Evolutionary conservation across 2,113 vertebrate species (phyloP).

Genomic region (Coptodon bakossiorum): DNA sequence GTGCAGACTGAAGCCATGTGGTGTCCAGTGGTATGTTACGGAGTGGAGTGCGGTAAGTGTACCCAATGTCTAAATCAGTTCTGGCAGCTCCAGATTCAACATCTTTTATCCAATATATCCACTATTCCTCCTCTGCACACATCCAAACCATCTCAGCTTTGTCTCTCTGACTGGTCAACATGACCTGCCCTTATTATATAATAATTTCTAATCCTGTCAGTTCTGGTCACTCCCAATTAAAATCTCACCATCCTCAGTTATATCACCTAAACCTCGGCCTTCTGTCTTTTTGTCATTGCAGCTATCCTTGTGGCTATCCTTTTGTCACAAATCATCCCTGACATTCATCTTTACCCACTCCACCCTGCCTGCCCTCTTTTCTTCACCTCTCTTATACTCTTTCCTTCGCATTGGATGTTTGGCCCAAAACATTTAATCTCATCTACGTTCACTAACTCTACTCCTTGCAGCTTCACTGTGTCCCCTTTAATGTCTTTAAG

Average conservation of each 20-base stretch:
- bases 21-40: slow-evolving; percentile 74
- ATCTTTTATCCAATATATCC: not conserved
- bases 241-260: not conserved
- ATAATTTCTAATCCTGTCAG: not conserved
- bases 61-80: not conserved
- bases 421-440: not conserved
- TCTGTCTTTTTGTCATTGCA: not conserved
- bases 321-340: not conserved
- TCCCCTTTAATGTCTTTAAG: not conserved
- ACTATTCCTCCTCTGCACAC: not conserved
- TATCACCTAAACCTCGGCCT: not conserved
- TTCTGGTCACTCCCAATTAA: not conserved
- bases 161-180: not conserved
- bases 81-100: not conserved
- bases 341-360: not conserved
- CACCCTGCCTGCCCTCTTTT: not conserved
- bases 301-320: not conserved
- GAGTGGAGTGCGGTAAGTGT: slow-evolving; percentile 76
- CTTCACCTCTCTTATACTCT: not conserved
- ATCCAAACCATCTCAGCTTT: not conserved
- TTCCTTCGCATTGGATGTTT: not conserved
- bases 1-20: slow-evolving; percentile 71
- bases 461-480: not conserved
- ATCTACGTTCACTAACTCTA: not conserved
- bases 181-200: not conserved